Base-by-base conservation (phyloP, 2,888 invertebrate species). In the Operophtera brumata region DNA sequence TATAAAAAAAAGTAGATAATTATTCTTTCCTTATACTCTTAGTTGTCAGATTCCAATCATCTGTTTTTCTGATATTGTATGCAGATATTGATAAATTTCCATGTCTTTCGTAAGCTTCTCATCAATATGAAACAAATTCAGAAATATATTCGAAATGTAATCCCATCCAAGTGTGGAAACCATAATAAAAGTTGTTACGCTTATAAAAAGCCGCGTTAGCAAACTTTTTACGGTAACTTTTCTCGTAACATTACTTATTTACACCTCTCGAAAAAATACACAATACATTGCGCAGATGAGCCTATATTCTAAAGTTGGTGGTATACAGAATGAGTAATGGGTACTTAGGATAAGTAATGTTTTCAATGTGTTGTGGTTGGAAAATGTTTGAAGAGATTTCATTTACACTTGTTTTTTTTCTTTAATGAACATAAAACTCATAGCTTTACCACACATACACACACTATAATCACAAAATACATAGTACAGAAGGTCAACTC, bases 241-340 rank as follows among this genome's bases (percentile, higher is more conserved):
- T 40, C 54, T 60, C 45, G 47, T 59, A 54, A 46, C 48, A 59
- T 59, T 52, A 56, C 53, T 48, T 60, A 57, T 59, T 57, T 60
- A 57, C 60, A 58, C 58, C 58, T 58, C 54, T 54, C 48, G 25
- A 37, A 41, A 47, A 59, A 57, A 53, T 54, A 58, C 47, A 58
- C 58, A 56, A 57, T 47, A 62, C 46, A 44, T 60, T 57, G 46
- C 34, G 47, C 56, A 45, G 53, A 58, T 47, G 53, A 36, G 54
- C 47, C 37, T 47, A 43, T 57, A 59, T 53, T 42, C 37, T 60
- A 55, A 60, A 49, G 53, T 56, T 49, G 43, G 42, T 13, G 26
- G 48, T 25, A 52, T 47, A 55, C 58, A 41, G 46, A 42, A 36
- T 44, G 46, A 44, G 39, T 25, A 37, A 50, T 57, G 40, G 47